Evolutionary conservation across 2,113 vertebrate genomes (phyloP), one percentile per base, ranked within the genome.

Genomic region (Lutjanus erythropterus): DNA sequence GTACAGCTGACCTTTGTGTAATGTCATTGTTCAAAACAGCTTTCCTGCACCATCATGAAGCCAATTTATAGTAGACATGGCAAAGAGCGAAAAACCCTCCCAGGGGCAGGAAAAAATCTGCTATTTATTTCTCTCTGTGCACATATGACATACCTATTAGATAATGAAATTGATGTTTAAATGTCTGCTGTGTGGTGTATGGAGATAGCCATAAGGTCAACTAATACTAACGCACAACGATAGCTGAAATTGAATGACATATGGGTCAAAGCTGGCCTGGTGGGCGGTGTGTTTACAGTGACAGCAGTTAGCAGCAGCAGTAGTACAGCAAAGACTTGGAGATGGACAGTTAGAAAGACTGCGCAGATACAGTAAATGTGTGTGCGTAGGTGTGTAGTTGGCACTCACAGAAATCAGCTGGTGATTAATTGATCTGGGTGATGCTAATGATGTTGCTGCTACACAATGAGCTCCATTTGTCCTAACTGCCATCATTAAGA

Each of bases 1-100:
- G 88, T 55, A 68, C 75, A 75, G 19, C 21, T 88, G 83, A 85
- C 89, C 85, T 90, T 78, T 89, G 64, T 47, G 76, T 68, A 74
- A 69, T 67, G 55, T 64, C 69, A 74, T 60, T 68, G 55, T 77
- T 81, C 49, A 74, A 79, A 81, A 52, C 39, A 35, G 62, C 53
- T 72, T 78, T 65, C 39, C 73, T 12, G 25, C 42, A 56, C 3
- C 3, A 75, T 49, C 72, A 52, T 58, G 50, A 81, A 37, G 42
- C 23, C 29, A 74, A 61, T 80, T 72, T 59, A 71, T 70, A 47
- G 42, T 11, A 1, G 55, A 35, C 53, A 73, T n/a, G 16, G 29
- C 9, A 41, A 65, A 71, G 27, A 75, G 50, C 27, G 66, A 82
- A 77, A 52, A 71, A 33, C 14, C 27, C 53, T 59, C 75, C 64